Conservation (phyloP, 2,888 invertebrate genomes). For the Laspeyria flexula region DNA sequence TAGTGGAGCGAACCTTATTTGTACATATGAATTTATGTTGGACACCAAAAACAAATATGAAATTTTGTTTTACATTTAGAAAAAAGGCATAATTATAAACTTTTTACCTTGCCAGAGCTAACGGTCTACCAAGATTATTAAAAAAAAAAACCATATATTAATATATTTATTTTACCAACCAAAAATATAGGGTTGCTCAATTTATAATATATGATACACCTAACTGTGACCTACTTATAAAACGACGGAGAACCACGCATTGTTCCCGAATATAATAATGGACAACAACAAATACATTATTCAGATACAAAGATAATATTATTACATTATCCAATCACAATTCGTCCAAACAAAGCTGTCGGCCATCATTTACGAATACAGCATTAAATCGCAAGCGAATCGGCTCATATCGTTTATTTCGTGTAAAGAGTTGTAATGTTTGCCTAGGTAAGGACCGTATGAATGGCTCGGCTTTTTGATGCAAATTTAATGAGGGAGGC, state of each 20-base stretch:
- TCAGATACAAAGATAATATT: background rate
- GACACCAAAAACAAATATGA: too few relatives aligned
- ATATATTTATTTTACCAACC: too few relatives aligned
- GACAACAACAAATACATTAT: background rate
- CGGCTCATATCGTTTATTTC: slow-evolving; percentile 34
- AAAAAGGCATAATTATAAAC: too few relatives aligned
- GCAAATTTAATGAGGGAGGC: slow-evolving; percentile 77
- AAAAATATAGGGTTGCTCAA: too few relatives aligned
- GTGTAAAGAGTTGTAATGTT: slow-evolving; percentile 50
- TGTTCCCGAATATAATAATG: background rate
- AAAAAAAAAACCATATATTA: too few relatives aligned
- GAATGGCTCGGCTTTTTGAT: slow-evolving; percentile 69
- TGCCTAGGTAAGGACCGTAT: slow-evolving; percentile 57
- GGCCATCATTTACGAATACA: slow-evolving; percentile 13
- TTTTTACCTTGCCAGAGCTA: too few relatives aligned
- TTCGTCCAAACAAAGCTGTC: background rate
- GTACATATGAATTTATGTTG: slow-evolving; percentile 44
- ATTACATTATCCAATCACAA: background rate
- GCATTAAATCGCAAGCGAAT: slow-evolving; percentile 30
- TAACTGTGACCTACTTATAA: too few relatives aligned
- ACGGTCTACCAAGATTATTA: too few relatives aligned
- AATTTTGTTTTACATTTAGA: too few relatives aligned
- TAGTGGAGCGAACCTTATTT: slow-evolving; percentile 24
- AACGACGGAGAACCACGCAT: too few relatives aligned
- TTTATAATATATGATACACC: too few relatives aligned